A percentile compares a stretch with the other conserved stretches of the same genome.
These are phyloP conservation scores for Ranitomeya imitator DNA, from an alignment of 2,113 vertebrate genomes.

Conservation along the genomic window DNA sequence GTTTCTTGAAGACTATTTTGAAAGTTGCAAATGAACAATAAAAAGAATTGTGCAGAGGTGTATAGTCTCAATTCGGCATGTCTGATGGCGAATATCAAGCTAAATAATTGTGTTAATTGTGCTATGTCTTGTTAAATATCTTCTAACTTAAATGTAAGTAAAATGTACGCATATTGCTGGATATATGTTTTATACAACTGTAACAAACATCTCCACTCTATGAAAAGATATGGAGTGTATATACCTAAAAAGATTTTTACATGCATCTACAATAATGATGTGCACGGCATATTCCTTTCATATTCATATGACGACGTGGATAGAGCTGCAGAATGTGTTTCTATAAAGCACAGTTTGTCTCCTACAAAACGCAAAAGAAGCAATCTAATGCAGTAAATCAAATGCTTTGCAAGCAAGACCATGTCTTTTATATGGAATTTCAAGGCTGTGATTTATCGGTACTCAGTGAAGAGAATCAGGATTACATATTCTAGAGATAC, in stretches of 20 bases:
- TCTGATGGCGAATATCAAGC: neutral
- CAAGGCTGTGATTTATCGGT: conserved; percentile 37
- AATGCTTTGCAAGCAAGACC: conserved; percentile 47
- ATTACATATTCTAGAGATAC: conserved; percentile 7
- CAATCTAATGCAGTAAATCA: conserved; percentile 42
- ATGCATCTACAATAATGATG: neutral
- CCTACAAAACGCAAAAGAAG: conserved; percentile 1
- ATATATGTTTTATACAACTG: neutral
- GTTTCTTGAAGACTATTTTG: no score
- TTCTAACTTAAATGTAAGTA: neutral
- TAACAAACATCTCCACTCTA: neutral
- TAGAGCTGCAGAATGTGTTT: neutral
- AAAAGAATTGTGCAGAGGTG: no score
- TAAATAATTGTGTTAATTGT: neutral
- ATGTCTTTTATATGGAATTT: conserved; percentile 36
- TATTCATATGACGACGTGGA: neutral
- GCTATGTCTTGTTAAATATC: neutral
- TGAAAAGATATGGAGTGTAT: neutral
- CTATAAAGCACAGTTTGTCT: neutral
- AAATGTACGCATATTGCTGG: neutral
- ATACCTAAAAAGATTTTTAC: neutral
- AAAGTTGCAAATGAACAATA: no score
- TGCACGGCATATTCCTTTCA: neutral
- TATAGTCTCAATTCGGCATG: neutral
- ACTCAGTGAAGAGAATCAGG: conserved; percentile 21